A percentile compares a stretch with the other conserved stretches of the same genome.
Conservation (phyloP, 2,888 invertebrate genomes). For the Metellina segmentata region DNA sequence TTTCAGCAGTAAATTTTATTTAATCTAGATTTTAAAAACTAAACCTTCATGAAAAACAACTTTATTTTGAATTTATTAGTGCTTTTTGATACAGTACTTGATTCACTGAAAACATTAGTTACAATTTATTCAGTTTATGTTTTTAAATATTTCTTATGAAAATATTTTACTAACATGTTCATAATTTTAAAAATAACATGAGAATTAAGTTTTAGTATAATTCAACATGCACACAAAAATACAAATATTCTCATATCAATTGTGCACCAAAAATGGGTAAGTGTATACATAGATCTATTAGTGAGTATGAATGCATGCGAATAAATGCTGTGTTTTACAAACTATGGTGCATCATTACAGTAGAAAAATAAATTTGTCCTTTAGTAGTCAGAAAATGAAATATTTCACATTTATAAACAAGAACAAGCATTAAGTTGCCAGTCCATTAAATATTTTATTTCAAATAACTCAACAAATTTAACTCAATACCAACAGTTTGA, state of each 20-base stretch:
- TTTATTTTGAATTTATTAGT: constrained; percentile 38
- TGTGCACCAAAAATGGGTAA: constrained; percentile 45
- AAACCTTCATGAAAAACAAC: neutral
- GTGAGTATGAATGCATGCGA: constrained; percentile 34
- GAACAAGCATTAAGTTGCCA: constrained; percentile 18
- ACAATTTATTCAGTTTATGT: constrained; percentile 27
- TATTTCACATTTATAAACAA: constrained; percentile 6
- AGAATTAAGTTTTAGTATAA: constrained; percentile 26
- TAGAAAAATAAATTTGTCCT: constrained; percentile 51
- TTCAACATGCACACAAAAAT: constrained; percentile 46
- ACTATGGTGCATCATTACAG: constrained; percentile 35
- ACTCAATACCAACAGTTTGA: neutral
- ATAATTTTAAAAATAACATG: constrained; percentile 22
- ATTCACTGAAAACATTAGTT: constrained; percentile 18
- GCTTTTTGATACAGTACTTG: constrained; percentile 39
- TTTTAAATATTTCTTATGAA: constrained; percentile 29
- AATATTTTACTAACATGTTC: constrained; percentile 45
- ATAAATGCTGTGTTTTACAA: constrained; percentile 15
- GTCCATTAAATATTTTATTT: neutral
- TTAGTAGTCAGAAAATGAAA: constrained; percentile 23
- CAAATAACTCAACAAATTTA: neutral
- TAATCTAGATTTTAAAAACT: neutral
- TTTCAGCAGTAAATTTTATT: neutral
- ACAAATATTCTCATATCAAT: constrained; percentile 40
- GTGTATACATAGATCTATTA: constrained; percentile 53